phyloP scores from a whole-genome alignment of 2,113 vertebrate genomes.

The Scomber scombrus region DNA sequence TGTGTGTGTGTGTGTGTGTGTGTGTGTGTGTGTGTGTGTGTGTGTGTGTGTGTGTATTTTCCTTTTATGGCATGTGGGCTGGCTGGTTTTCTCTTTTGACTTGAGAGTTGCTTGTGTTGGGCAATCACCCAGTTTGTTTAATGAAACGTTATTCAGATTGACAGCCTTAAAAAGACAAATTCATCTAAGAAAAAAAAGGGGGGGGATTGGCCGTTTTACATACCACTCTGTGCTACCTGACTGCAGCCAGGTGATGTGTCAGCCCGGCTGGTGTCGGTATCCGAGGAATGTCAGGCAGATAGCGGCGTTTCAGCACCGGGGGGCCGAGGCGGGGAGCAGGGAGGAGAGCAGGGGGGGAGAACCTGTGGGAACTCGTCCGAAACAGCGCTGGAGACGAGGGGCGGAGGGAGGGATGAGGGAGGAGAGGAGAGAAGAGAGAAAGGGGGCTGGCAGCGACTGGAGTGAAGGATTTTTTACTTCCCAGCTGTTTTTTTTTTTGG shows the following conservation, averaged over 20 bases:
- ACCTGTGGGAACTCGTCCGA: slow-evolving; percentile 77
- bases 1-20: no score
- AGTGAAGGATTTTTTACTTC: not conserved
- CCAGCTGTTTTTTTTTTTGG: slow-evolving; percentile 52
- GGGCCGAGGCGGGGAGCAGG: slow-evolving; percentile 51
- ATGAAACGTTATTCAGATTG: not conserved
- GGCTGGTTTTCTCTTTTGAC: no score
- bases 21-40: no score
- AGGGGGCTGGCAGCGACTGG: slow-evolving; percentile 49
- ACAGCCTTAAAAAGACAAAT: not conserved
- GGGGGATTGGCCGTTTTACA: not conserved
- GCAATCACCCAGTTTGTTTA: not conserved
- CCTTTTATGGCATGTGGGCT: no score
- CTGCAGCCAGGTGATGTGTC: slow-evolving; percentile 62
- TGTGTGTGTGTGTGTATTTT: not conserved
- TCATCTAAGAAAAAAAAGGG: not conserved
- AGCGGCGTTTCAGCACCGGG: slow-evolving; percentile 51
- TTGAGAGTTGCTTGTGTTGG: not conserved
- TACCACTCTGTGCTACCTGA: not conserved
- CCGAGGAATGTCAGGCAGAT: slow-evolving; percentile 72
- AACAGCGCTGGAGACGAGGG: slow-evolving; percentile 10
- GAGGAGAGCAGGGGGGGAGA: slow-evolving; percentile 23
- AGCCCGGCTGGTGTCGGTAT: slow-evolving; percentile 66
- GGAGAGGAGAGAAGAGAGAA: not conserved
- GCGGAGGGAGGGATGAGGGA: slow-evolving; percentile 11